Base-by-base conservation (phyloP, 2,888 invertebrate species). In the Aporophyla nigra region DNA sequence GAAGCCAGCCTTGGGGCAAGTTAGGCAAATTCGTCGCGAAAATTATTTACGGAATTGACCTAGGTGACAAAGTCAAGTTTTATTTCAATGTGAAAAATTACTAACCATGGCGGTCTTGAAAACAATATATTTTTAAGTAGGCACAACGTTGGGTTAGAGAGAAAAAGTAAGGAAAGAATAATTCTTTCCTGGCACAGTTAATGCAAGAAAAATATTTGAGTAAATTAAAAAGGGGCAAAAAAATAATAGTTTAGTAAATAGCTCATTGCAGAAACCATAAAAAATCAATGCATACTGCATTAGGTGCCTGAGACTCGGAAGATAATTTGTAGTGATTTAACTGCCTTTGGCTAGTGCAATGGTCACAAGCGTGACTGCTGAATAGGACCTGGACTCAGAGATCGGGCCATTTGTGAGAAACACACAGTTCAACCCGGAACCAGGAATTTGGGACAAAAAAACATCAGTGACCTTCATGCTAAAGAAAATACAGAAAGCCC, bases 41-140 rank as follows among this genome's bases (percentile, higher is more conserved):
- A 49, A 78, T 78, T 78, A 78, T 83, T 83, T 53, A 68, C 78
- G 69, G 61, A 56, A 83, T 78, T 78, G 84, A 78, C 61, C 68
- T 83, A 83, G 61, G 78, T 51, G 54, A 78, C 78, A 78, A 56
- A 83, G 79, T 68, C 51, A 80, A 67, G 33, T 83, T 53, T 12
- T 27, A 62, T 79, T 61, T 63, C 24, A 75, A 74, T 54, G 49
- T 80, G 40, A 80, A 51, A 43, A 33, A 33, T n/a, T 6, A 10
- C 16, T 24, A 51, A 33, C 10, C 21, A 46, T 40, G 9, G 6
- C n/a, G n/a, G 10, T 40, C 27, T 62, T 43, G 74, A 43, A 51
- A 49, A 21, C 21, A 40, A 19, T 33, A 0, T 9, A 21, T 46
- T 9, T 46, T 10, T 46, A 58, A 7, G 2, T 16, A 10, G 27